Base-by-base conservation (phyloP, 1,140 invertebrate species). In the Plectus sambesii region DNA sequence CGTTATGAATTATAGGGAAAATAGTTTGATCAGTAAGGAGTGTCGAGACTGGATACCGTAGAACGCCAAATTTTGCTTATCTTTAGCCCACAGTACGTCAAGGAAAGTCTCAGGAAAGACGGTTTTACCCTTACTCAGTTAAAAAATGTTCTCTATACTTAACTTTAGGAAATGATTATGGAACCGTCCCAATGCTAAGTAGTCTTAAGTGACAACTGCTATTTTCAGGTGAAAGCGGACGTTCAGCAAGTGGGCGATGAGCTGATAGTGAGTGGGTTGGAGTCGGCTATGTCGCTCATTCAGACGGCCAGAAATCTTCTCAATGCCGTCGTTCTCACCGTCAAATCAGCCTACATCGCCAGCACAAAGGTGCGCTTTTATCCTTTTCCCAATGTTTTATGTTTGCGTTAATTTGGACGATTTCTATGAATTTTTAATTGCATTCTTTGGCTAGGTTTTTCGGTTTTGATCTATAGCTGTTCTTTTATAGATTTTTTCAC, bases 251-350 rank as follows among this genome's bases (percentile, higher is more conserved):
- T 97, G 53, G 89, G 85, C 69, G 92, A 92, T 9, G 90, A 96
- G 72, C 76, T 96, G 15, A 93, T 94, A 60, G 90, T 97, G 12
- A 93, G 87, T 53, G 92, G 90, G 54, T 63, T 74, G 36, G 90
- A 97, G 72, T 94, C 89, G 69, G 93, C 90, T 0, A 98, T 92
- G n/a, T 97, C 92, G 3, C 76, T 99, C 12, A 98, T 99, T 66
- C 89, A 96, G 74, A 89, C 92, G 23, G 90, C 93, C 15, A 97
- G 97, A 74, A 99, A 99, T 75, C 73, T 99, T 55, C 96, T 99
- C 87, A 97, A 96, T 74, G 90, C 93, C 37, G 94, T 99, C 0
- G 92, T 99, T 0, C 72, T 93, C 12, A 94, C 90, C 0, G 93
- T 98, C 0, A 97, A 97, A 71, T 82, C 89, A 36, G 94, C 89